Conservation (phyloP, 2,888 invertebrate genomes). For the Fragum sueziense region DNA sequence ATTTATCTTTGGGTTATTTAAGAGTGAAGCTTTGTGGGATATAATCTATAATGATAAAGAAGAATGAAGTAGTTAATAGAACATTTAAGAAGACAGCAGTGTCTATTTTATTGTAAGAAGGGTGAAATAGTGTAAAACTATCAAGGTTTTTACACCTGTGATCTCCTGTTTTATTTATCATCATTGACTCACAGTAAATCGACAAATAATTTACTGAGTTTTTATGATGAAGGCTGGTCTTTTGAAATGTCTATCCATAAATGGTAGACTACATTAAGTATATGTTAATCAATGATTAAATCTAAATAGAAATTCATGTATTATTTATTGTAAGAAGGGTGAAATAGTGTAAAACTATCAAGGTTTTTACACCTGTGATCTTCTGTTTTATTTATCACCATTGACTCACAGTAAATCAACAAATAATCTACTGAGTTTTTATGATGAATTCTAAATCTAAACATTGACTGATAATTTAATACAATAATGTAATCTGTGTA, state of each 20-base stretch:
- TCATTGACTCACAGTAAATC: conserved; percentile 4
- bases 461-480: no score
- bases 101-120: conserved; percentile 1
- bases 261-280: no score
- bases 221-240: conserved; percentile 12
- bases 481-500: no score
- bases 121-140: conserved; percentile 1
- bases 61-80: not conserved
- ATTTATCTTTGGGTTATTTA: no score
- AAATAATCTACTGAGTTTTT: not conserved
- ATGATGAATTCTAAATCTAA: not conserved
- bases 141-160: conserved; percentile 40
- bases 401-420: conserved; percentile 23
- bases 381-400: conserved; percentile 14
- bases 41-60: no score
- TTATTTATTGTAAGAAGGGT: conserved; percentile 20
- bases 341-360: conserved; percentile 11
- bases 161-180: conserved; percentile 55
- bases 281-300: not conserved
- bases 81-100: not conserved
- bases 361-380: not conserved
- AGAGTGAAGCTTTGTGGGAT: no score
- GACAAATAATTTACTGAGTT: not conserved
- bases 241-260: no score
- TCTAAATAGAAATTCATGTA: not conserved